phyloP scores from a whole-genome alignment of 2,113 vertebrate genomes.

The Piliocolobus tephrosceles region DNA sequence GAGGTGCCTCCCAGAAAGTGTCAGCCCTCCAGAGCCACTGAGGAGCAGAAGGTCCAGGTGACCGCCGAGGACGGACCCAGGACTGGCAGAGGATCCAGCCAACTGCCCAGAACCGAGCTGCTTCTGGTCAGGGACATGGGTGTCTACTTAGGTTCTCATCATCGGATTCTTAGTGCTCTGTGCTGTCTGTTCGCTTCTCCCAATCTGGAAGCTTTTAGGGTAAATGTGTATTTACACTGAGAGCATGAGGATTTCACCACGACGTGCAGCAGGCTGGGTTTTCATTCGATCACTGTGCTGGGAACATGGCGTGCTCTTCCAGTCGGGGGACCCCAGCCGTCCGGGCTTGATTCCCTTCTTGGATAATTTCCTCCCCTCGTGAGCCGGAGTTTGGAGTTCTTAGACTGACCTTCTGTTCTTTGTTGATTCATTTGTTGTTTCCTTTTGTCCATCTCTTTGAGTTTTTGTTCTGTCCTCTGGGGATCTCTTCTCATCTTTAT shows the following conservation, averaged over 20 bases:
- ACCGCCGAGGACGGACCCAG: not conserved
- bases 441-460: not conserved
- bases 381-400: too few relatives aligned
- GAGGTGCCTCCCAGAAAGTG: not conserved
- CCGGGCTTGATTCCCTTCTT: not conserved
- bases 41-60: too few relatives aligned
- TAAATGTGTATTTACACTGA: not conserved
- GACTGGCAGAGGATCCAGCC: not conserved
- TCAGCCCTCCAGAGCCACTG: rapidly evolving
- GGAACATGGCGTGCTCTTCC: not conserved
- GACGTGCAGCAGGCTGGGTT: not conserved
- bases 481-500: not conserved
- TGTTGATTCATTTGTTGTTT: not conserved
- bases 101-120: not conserved
- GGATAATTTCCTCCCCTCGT: rapidly evolving
- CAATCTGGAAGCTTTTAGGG: not conserved
- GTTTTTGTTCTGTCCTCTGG: not conserved
- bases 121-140: not conserved
- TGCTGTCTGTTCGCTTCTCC: too few relatives aligned
- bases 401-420: not conserved
- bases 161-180: not conserved
- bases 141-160: too few relatives aligned
- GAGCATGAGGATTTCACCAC: not conserved
- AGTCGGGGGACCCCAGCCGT: rapidly evolving
- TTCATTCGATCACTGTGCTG: not conserved